Evolutionary conservation across 2,797 vertebrate genomes (phyloP), one percentile per base, ranked within the genome.

Genomic region (Microhierax caerulescens): DNA sequence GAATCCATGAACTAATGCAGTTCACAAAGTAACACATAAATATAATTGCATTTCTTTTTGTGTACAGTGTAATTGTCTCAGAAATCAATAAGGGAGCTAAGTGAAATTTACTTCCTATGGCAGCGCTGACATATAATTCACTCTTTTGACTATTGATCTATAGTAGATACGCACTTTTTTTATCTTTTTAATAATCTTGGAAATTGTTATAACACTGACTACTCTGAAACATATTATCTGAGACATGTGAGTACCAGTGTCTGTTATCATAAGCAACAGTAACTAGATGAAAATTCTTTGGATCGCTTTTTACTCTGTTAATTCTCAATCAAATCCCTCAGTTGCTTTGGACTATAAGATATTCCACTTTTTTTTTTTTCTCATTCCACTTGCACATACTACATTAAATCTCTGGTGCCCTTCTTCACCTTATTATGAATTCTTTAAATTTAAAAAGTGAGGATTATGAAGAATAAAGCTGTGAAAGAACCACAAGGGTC

Each of bases 51-150:
- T 72, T 80, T 94, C 37, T 88, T 96, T 69, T 88, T 80, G 91
- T 86, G 51, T 74, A 95, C 54, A 95, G 39, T 68, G 70, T 92
- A 94, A 91, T 94, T 96, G 91, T 86, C 94, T 95, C 89, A 82
- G 39, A 85, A 67, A 94, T 94, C 83, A 93, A 88, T 97, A 93
- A 90, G 32, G 54, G 30, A 83, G 45, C 60, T 93, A 94, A 95
- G 54, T 90, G 67, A 76, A 78, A 60, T 83, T 75, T 88, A 48
- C 28, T 17, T 94, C 13, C 22, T 43, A 41, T 64, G 41, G 72
- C 83, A 95, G 43, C 27, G 79, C 11, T 82, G 67, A 76, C 5
- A 36, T 94, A 51, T 65, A 91, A 90, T 63, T 95, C 84, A 60
- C 23, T 85, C 48, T 84, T 93, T 94, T 87, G 43, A 88, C n/a